A percentile compares a stretch with the other conserved stretches of the same genome.
Evolutionary conservation across 2,113 vertebrate species (phyloP).

Genomic region (Caracal caracal): DNA sequence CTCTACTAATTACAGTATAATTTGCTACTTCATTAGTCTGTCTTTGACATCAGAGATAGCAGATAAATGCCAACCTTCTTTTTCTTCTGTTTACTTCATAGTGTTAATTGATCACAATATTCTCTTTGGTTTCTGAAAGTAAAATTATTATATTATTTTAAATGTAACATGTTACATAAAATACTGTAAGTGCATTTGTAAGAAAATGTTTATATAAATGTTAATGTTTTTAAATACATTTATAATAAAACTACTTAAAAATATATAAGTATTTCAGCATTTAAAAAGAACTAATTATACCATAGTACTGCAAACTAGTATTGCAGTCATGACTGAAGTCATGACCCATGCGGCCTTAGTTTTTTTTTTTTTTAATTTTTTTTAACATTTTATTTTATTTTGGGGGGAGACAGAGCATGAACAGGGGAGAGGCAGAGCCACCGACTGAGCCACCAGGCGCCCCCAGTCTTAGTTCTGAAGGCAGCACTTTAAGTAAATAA

Average conservation of each 20-base stretch:
- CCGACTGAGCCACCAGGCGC: too few relatives aligned
- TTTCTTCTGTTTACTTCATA: conserved; percentile 2
- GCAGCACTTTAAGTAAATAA: conserved; percentile 1
- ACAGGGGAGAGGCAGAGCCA: too few relatives aligned
- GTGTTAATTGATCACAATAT: neutral
- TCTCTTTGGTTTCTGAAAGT: neutral
- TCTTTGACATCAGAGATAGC: neutral
- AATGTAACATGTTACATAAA: neutral
- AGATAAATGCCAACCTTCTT: neutral
- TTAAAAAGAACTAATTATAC: conserved; percentile 5
- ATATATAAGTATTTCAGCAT: neutral
- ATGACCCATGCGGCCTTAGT: neutral
- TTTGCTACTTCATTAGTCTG: neutral
- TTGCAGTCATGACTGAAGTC: neutral
- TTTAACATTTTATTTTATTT: too few relatives aligned
- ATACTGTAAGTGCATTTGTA: neutral
- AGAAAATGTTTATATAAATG: neutral
- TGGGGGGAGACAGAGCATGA: too few relatives aligned
- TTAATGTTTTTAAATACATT: conserved; percentile 6
- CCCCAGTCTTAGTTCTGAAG: neutral
- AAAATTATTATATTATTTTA: neutral
- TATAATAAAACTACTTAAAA: conserved; percentile 33
- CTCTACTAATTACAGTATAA: neutral
- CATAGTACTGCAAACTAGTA: neutral
- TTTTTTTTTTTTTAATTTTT: neutral